Evolutionary conservation across 37 sponge, comb jelly and placozoan species (phyloP), one percentile per base, ranked within the genome.

Genomic region (Beroe forskalii): DNA sequence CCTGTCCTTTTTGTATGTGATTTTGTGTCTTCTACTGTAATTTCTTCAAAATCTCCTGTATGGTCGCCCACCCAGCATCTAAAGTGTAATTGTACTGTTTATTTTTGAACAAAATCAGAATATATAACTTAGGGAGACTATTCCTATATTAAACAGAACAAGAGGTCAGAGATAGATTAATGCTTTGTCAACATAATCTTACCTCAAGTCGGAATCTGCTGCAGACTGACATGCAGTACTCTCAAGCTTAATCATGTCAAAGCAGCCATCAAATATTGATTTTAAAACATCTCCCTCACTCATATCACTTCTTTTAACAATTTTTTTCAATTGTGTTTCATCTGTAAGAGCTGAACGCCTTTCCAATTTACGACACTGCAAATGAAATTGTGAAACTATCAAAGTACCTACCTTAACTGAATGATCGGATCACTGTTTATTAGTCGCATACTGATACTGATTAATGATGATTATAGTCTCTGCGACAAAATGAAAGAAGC

Each of bases 51-150:
- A 38, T 80, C 40, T 22, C 86, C 86, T 44, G 35, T 19, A 6
- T 25, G 8, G 28, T 43, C 3, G 19, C 86, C 55, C 12, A 80
- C 38, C 86, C 86, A 80, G 86, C 86, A 80, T 27, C 55, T 80
- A 44, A 1, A 6, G 25, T 22, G 17, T n/a, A 27, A n/a, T 64
- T 64, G 25, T 64, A 48, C 6, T n/a, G n/a, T n/a, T n/a, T n/a
- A n/a, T n/a, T n/a, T n/a, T n/a, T n/a, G n/a, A n/a, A n/a, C n/a
- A n/a, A n/a, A n/a, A n/a, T n/a, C n/a, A n/a, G n/a, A n/a, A n/a
- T n/a, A n/a, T n/a, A n/a, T n/a, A n/a, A n/a, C n/a, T n/a, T n/a
- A n/a, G n/a, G n/a, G n/a, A n/a, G n/a, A n/a, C n/a, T n/a, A n/a
- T n/a, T n/a, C n/a, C n/a, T n/a, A n/a, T n/a, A n/a, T n/a, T n/a